Base-by-base conservation (phyloP, 2,888 invertebrate species). In the Pemphredon lugubris region DNA sequence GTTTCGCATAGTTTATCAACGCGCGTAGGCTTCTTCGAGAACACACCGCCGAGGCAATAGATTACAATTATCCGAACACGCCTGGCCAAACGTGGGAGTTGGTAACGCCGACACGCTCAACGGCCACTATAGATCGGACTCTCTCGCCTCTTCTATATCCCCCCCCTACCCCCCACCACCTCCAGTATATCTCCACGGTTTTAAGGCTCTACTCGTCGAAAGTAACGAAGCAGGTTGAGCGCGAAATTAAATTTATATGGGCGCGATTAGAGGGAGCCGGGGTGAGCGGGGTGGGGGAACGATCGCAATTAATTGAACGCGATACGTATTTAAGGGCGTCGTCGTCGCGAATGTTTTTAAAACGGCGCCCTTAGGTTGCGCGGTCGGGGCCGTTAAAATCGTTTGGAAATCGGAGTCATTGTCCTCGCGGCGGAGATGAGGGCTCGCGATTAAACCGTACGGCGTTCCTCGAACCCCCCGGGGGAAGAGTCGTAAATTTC, bases 61-160 rank as follows among this genome's bases (percentile, higher is more conserved):
- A 88, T 88, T 87, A 87, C 87, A 88, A 88, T 88, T 88, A 88
- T 87, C 86, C 84, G 82, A 81, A 84, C 87, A 86, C 83, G 86
- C 84, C 84, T 72, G 78, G 75, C 77, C 79, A 82, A 83, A 83
- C 85, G 85, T 85, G 85, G 85, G 85, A 85, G 85, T 85, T 79
- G 64, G 67, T 75, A 60, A 57, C 67, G 45, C 61, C 32, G 61
- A 59, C 80, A 74, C 74, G 57, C 58, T 21, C 45, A 55, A 50
- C 54, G 63, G 48, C 65, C 71, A 37, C 39, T 50, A 40, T 39
- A 55, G 54, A 67, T 66, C 64, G 57, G 67, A 73, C 64, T 69
- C 79, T 77, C 66, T 37, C 55, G 51, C 34, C 53, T 54, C 45
- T 57, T 76, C 68, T 61, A 57, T 69, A 39, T 47, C 48, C 39